Conservation (phyloP, 2,888 invertebrate genomes). For the Acanthococcus lagerstroemiae region DNA sequence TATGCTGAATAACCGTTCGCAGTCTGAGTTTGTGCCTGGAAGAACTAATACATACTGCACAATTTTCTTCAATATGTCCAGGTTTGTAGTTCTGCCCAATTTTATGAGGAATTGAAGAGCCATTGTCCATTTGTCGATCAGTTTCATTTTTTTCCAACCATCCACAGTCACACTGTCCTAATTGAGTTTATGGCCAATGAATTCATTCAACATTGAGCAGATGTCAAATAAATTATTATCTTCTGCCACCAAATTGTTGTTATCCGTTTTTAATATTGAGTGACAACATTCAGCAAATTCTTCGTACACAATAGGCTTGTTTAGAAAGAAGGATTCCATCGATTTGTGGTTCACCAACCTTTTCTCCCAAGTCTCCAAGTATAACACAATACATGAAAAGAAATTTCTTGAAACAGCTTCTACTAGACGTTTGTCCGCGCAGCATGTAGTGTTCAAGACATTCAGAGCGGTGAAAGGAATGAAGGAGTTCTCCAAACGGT, state of each 20-base stretch:
- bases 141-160: constrained; percentile 10
- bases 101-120: constrained; percentile 6
- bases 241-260: neutral
- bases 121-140: neutral
- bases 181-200: neutral
- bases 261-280: neutral
- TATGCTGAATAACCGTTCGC: constrained; percentile 14
- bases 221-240: neutral
- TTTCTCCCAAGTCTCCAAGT: neutral
- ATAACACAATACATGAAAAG: neutral
- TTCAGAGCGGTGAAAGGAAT: constrained; percentile 2
- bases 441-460: neutral
- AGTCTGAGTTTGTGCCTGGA: constrained; percentile 9
- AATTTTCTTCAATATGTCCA: constrained; percentile 3
- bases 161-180: constrained; percentile 11
- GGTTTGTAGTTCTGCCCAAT: neutral
- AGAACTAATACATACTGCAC: constrained; percentile 4
- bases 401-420: neutral
- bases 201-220: neutral
- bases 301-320: neutral
- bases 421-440: neutral
- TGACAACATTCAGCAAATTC: neutral
- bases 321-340: neutral
- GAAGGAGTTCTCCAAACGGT: constrained; percentile 4
- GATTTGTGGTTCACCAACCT: neutral